Base-by-base conservation (phyloP, 2,797 vertebrate genomes). In the Xiphophorus birchmanni region DNA sequence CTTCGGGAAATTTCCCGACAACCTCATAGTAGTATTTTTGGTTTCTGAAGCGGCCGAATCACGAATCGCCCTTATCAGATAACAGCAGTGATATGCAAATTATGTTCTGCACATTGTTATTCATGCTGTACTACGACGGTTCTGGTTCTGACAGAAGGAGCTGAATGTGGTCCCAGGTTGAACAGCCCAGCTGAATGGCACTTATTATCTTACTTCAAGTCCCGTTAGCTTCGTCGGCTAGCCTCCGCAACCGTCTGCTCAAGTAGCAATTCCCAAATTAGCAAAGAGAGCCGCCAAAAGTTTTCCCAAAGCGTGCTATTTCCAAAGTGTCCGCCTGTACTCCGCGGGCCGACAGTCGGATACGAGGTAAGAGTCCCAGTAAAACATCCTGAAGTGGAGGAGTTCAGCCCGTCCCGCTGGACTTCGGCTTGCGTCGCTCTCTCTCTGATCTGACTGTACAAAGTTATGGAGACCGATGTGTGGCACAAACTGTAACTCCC, bases 401-500 rank as follows among this genome's bases (percentile, higher is more conserved):
- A 56, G 80, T 0, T 60, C 69, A 47, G 77, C 79, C 76, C 12
- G 56, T 32, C 77, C 83, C 71, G 77, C 82, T 35, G 76, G 85
- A 88, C 69, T 74, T 82, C 21, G 79, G 47, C 78, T 32, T 26
- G 79, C 73, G 52, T 77, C 54, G n/a, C 23, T 26, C 72, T 85
- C 83, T 42, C 80, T 77, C 75, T 77, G 88, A 80, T 77, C 75
- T 77, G 87, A 90, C 89, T 91, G 87, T 80, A 87, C 84, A 81
- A 88, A 92, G 82, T 89, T 91, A 81, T 78, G 18, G 71, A 84
- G 86, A 80, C 84, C 86, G 92, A 90, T 94, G 94, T 94, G 93
- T 93, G 93, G 91, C 93, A 94, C 87, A 88, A 84, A 95, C 94
- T 94, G 87, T 92, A 91, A 90, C 52, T 94, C 94, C 95, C 95